Base-by-base conservation (phyloP, 2,113 vertebrate species). In the Triplophysa rosa region DNA sequence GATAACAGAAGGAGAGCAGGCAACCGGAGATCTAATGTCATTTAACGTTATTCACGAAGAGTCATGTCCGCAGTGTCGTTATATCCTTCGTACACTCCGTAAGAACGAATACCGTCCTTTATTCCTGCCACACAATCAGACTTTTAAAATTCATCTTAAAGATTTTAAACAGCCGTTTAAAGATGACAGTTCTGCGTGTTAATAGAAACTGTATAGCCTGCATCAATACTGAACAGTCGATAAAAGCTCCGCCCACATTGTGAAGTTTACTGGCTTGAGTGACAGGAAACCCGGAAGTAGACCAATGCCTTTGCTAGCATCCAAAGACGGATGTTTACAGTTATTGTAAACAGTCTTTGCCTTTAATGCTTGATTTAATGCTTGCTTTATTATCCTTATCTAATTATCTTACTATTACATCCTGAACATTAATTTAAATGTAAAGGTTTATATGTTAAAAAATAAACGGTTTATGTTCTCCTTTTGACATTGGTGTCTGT, bases 251-350 rank as follows among this genome's bases (percentile, higher is more conserved):
- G 45, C 74, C 74, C 62, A 65, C 74, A 21, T 21, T 12, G 62
- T 65, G 73, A 76, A 59, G 59, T 16, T 7, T 2, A 24, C 29
- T 17, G 8, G 21, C 19, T 64, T 14, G 23, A 76, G 10, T 64
- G 73, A 64, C 73, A 47, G 61, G 47, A 64, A 64, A 65, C 61
- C 6, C 42, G 26, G 59, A 52, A 64, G 59, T 65, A 8, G 2
- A 9, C 10, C 8, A 52, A 33, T 12, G 5, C 17, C 8, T 19
- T 65, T 21, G 42, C 40, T 40, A 47, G 58, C 71, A 62, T 61
- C n/a, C 23, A 61, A 23, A 1, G 7, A 23, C 58, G 1, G 49
- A 59, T n/a, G 47, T 73, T 21, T 73, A 40, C 16, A 24, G 33
- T 24, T 40, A 24, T 45, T 59, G 37, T 42, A 72, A 72, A 37